Evolutionary conservation across 2,888 invertebrate genomes (phyloP).

Genomic region (Hyalella azteca): DNA sequence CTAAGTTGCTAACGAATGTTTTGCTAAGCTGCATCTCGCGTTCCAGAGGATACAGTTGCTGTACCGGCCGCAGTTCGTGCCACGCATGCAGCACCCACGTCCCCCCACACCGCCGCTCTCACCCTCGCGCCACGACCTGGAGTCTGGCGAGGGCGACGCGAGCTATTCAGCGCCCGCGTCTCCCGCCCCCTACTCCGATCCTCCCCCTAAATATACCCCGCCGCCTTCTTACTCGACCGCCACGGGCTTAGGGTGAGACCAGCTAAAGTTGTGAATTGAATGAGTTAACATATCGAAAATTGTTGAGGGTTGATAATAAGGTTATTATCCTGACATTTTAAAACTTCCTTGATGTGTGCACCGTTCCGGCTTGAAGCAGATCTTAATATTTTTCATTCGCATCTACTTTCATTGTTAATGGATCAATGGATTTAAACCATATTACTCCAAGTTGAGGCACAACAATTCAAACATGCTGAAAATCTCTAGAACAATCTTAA

Average conservation of each 20-base stretch:
- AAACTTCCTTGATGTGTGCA: background rate
- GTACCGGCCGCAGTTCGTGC: conserved; percentile 71
- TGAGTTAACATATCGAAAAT: too few species aligned
- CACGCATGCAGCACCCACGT: conserved; percentile 13
- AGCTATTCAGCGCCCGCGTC: conserved; percentile 8
- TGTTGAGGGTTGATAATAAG: too few species aligned
- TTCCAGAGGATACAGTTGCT: conserved; percentile 80
- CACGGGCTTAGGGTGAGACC: conserved; percentile 74
- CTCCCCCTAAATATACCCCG: conserved; percentile 91
- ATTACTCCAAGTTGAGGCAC: too few species aligned
- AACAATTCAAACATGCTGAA: too few species aligned
- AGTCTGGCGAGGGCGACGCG: conserved; percentile 50
- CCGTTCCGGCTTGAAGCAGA: too few species aligned
- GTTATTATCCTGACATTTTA: background rate
- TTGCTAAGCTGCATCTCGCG: too few species aligned
- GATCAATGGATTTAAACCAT: too few species aligned
- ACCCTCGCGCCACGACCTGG: conserved; percentile 61
- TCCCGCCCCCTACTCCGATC: conserved; percentile 67
- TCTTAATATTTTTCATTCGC: too few species aligned
- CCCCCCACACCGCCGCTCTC: conserved; percentile 31
- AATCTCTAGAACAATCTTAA: too few species aligned
- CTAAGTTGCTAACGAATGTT: too few species aligned
- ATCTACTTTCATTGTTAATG: too few species aligned
- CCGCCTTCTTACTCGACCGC: conserved; percentile 92
- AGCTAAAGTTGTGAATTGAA: too few species aligned